phyloP scores from a whole-genome alignment of 2,888 invertebrate genomes.

The Steinernema hermaphroditum region DNA sequence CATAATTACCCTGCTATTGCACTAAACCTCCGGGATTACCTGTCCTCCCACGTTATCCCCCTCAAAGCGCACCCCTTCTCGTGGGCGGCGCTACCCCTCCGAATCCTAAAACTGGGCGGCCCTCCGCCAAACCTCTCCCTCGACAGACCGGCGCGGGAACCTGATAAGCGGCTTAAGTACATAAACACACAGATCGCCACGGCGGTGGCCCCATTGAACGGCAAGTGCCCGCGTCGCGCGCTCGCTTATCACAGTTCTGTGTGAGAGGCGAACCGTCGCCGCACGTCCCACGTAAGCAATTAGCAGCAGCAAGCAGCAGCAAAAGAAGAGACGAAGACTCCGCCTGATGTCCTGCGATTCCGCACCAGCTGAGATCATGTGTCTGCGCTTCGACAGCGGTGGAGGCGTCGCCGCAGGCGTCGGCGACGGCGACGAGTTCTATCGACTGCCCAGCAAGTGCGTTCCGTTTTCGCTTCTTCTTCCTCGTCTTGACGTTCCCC shows the following conservation, averaged over 20 bases:
- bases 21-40: too few species aligned
- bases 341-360: conserved; percentile 22
- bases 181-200: conserved; percentile 15
- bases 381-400: neutral
- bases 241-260: neutral
- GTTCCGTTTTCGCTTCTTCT: neutral
- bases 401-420: neutral
- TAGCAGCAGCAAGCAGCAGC: neutral
- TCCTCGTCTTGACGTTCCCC: neutral
- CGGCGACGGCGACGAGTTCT: conserved; percentile 5
- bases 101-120: too few species aligned
- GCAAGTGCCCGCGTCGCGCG: neutral
- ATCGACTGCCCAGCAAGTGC: neutral
- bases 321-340: neutral
- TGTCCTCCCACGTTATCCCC: too few species aligned
- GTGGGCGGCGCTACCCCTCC: too few species aligned
- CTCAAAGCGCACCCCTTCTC: too few species aligned
- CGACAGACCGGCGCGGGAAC: neutral
- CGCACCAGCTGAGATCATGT: conserved; percentile 15
- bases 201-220: neutral
- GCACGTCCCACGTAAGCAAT: neutral
- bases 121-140: neutral
- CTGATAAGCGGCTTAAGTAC: conserved; percentile 24
- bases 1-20: too few species aligned
- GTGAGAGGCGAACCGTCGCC: conserved; percentile 5